Percentiles rank a stretch among this genome's conserved stretches.
These are phyloP conservation scores for Drosophila paulistorum DNA, from an alignment of 1,140 invertebrate genomes.

Conservation along the genomic window DNA sequence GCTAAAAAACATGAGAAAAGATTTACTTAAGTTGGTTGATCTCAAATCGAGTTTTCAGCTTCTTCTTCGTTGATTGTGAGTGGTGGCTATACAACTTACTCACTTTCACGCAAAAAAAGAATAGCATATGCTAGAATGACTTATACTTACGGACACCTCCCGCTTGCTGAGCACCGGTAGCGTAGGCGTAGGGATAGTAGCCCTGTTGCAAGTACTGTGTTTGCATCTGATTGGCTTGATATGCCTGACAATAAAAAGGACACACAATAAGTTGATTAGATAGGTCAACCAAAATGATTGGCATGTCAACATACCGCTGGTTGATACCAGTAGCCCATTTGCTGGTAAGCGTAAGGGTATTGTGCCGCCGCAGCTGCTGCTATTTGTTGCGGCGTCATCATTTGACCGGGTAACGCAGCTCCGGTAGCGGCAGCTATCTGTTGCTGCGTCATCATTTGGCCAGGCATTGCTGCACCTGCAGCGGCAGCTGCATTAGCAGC, in stretches of 20 bases:
- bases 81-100: too few relatives aligned
- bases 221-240: constrained; percentile 84
- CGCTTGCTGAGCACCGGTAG: constrained; percentile 82
- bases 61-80: background rate
- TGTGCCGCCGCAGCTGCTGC: constrained; percentile 84
- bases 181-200: constrained; percentile 84
- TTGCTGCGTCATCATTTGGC: constrained; percentile 77
- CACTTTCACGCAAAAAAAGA: constrained; percentile 13
- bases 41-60: background rate
- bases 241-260: constrained; percentile 60
- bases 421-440: constrained; percentile 74
- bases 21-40: background rate
- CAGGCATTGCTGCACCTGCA: constrained; percentile 68
- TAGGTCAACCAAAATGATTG: background rate
- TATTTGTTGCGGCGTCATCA: constrained; percentile 74
- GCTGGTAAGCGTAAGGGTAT: constrained; percentile 88
- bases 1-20: constrained; percentile 40
- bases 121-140: too few relatives aligned
- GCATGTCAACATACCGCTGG: constrained; percentile 69
- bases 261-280: background rate
- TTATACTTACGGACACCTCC: constrained; percentile 71
- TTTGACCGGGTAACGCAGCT: constrained; percentile 73
- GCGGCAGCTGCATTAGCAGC: constrained; percentile 70
- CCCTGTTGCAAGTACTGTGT: constrained; percentile 88
- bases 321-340: constrained; percentile 93